These are phyloP conservation scores for Lepus timidus DNA, from an alignment of 2,113 vertebrate species.

Conservation along the genomic window DNA sequence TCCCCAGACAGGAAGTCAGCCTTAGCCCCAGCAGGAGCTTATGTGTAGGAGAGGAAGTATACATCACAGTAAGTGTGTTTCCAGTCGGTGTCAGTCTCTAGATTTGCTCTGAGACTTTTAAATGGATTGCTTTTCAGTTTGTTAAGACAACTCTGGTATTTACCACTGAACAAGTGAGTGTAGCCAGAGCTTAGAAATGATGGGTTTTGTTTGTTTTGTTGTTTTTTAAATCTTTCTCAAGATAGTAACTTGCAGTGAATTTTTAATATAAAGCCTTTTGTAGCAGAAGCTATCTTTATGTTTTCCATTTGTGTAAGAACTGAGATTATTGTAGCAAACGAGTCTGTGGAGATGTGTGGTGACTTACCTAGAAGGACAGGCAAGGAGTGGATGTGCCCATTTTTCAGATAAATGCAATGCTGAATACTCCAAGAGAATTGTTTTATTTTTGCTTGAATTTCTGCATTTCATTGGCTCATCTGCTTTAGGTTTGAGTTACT, in stretches of 20 bases:
- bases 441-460: conserved; percentile 65
- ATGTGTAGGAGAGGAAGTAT: not conserved
- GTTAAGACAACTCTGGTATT: not conserved
- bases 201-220: not conserved
- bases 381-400: not conserved
- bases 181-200: not conserved
- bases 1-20: not conserved
- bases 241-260: not conserved
- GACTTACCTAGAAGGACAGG: conserved; percentile 15
- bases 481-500: conserved; percentile 43
- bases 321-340: not conserved
- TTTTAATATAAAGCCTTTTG: not conserved
- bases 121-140: conserved; percentile 15
- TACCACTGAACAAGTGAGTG: not conserved
- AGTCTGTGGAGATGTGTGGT: conserved; percentile 1
- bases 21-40: not conserved
- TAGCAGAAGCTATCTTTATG: conserved; percentile 14
- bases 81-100: not conserved
- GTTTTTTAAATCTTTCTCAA: conserved; percentile 9
- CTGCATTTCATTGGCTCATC: conserved; percentile 16
- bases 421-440: not conserved
- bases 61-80: conserved; percentile 23
- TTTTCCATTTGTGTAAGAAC: conserved; percentile 45
- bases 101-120: conserved; percentile 7
- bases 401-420: not conserved